These are phyloP conservation scores for Epinotia brunnichana DNA, from an alignment of 2,888 invertebrate genomes.

Conservation along the genomic window DNA sequence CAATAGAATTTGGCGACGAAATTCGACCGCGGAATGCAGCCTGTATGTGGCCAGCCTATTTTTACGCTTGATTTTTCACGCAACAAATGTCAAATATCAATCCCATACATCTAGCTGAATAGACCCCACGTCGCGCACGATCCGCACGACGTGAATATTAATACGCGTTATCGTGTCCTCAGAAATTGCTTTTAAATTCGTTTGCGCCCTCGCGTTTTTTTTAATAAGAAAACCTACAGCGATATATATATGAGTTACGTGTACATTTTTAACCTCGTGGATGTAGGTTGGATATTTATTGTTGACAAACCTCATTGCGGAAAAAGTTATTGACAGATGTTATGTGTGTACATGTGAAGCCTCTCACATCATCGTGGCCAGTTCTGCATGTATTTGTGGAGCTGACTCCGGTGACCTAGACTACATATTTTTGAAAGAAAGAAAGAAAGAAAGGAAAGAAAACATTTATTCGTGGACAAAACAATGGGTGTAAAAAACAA, in stretches of 20 bases:
- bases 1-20: too few relatives aligned
- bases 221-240: constrained; percentile 42
- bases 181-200: constrained; percentile 61
- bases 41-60: too few relatives aligned
- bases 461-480: too few relatives aligned
- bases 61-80: too few relatives aligned
- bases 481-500: too few relatives aligned
- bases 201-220: constrained; percentile 47
- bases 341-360: too few relatives aligned
- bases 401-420: too few relatives aligned
- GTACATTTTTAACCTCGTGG: constrained; percentile 8
- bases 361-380: too few relatives aligned
- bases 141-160: constrained; percentile 58
- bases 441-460: too few relatives aligned
- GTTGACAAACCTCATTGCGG: neutral
- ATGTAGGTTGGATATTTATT: neutral
- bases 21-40: too few relatives aligned
- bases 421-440: too few relatives aligned
- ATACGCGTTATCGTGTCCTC: constrained; percentile 53
- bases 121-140: neutral
- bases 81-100: neutral
- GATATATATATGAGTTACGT: constrained; percentile 2
- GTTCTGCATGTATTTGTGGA: too few relatives aligned
- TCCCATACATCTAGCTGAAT: neutral
- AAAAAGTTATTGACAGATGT: neutral